Percentiles rank a stretch among this genome's conserved stretches.
phyloP scores from a whole-genome alignment of 1,140 invertebrate species.

The Diabrotica undecimpunctata region DNA sequence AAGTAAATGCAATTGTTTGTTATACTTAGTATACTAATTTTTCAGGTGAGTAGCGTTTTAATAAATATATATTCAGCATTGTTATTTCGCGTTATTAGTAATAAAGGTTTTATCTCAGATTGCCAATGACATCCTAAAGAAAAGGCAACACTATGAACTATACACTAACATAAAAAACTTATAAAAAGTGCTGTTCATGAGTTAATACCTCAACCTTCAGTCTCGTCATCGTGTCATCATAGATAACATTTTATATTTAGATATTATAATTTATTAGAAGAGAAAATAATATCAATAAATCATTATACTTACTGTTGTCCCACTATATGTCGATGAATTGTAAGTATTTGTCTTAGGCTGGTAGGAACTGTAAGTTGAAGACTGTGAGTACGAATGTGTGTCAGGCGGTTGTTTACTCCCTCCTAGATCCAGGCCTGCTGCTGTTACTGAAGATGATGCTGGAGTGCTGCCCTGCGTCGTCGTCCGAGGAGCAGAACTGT shows the following conservation, averaged over 20 bases:
- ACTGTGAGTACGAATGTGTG: conserved; percentile 39
- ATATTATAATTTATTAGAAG: no score
- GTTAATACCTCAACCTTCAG: conserved; percentile 7
- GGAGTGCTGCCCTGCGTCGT: conserved; percentile 26
- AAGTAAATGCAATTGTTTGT: no score
- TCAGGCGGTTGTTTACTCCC: conserved; percentile 38
- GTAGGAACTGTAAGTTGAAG: conserved; percentile 39
- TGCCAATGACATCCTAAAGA: no score
- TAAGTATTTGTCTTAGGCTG: conserved; percentile 41
- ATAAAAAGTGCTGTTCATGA: no score
- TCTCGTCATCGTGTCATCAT: conserved; percentile 34
- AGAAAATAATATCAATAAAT: background rate
- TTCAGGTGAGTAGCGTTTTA: no score
- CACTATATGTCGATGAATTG: conserved; percentile 38
- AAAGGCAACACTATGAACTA: no score
- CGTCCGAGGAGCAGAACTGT: conserved; percentile 32
- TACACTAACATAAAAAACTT: no score
- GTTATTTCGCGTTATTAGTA: no score
- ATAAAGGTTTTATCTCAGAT: no score
- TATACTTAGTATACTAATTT: no score
- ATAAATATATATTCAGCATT: no score
- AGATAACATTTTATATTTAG: background rate
- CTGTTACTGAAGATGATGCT: conserved; percentile 26
- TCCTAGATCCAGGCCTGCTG: conserved; percentile 32
- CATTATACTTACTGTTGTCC: conserved; percentile 34